A percentile compares a stretch with the other conserved stretches of the same genome.
phyloP scores from a whole-genome alignment of 2,888 invertebrate genomes.

The Oxytorus armatus region DNA sequence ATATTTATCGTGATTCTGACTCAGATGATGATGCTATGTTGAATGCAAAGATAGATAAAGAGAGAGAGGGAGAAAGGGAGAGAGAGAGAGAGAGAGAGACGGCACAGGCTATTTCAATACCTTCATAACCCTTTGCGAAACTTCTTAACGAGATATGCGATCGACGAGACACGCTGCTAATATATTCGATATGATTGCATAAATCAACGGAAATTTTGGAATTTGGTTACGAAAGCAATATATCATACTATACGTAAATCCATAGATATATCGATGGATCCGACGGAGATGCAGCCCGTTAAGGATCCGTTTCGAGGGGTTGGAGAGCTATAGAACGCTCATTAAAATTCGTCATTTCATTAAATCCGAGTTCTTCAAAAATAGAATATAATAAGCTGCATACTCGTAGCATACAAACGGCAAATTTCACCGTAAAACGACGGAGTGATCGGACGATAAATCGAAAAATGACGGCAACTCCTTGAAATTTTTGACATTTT shows the following conservation, averaged over 20 bases:
- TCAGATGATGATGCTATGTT: neutral
- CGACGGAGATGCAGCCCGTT: neutral
- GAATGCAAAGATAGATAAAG: neutral
- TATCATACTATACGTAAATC: conserved; percentile 4
- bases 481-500: no score
- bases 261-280: neutral
- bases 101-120: conserved; percentile 9
- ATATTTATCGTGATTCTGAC: neutral
- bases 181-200: conserved; percentile 26
- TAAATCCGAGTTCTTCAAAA: no score
- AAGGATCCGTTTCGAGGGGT: no score
- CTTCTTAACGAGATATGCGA: neutral
- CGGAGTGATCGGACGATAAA: no score
- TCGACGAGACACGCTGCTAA: neutral
- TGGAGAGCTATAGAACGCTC: neutral
- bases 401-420: no score
- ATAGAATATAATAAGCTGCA: no score
- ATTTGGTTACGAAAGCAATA: conserved; percentile 21
- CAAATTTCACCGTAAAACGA: no score
- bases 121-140: neutral
- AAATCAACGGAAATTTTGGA: conserved; percentile 20
- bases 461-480: no score
- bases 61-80: no score
- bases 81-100: neutral
- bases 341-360: conserved; percentile 4